Percentiles rank a stretch among this genome's conserved stretches.
Evolutionary conservation across 2,113 vertebrate species (phyloP).

Genomic region (Pelusios castaneus): DNA sequence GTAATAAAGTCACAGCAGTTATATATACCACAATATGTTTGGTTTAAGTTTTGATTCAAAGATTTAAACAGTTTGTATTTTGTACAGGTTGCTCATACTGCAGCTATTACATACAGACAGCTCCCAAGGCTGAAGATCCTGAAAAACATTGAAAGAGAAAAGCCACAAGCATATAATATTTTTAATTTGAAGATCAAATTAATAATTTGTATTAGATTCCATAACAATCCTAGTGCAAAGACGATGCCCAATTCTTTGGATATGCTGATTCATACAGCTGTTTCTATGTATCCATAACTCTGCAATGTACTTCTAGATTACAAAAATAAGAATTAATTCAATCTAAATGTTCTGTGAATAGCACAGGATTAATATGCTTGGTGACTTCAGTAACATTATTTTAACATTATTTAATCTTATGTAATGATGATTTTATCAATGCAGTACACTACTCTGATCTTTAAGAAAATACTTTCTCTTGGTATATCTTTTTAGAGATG

Average conservation of each 20-base stretch:
- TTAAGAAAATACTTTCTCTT: no score
- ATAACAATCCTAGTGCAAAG: constrained; percentile 9
- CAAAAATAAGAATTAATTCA: background rate
- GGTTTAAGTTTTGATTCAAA: constrained; percentile 23
- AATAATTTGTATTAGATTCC: constrained; percentile 33
- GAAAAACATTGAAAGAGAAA: background rate
- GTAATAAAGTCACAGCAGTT: background rate
- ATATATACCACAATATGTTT: constrained; percentile 40
- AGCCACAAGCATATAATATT: background rate
- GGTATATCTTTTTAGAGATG: background rate
- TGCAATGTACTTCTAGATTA: background rate
- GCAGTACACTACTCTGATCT: background rate
- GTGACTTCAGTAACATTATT: background rate
- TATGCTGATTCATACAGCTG: background rate
- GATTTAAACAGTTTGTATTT: constrained; percentile 60
- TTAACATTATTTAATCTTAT: background rate
- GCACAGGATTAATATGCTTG: background rate
- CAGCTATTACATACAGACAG: constrained; percentile 28
- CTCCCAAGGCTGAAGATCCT: constrained; percentile 30
- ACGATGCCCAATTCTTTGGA: background rate
- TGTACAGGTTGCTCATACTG: constrained; percentile 10
- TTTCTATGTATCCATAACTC: background rate
- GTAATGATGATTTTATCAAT: background rate
- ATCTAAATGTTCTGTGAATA: accelerated
- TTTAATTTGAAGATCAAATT: constrained; percentile 8